A percentile compares a stretch with the other conserved stretches of the same genome.
phyloP scores from a whole-genome alignment of 2,797 vertebrate species.

The Amphiprion clarkii region DNA sequence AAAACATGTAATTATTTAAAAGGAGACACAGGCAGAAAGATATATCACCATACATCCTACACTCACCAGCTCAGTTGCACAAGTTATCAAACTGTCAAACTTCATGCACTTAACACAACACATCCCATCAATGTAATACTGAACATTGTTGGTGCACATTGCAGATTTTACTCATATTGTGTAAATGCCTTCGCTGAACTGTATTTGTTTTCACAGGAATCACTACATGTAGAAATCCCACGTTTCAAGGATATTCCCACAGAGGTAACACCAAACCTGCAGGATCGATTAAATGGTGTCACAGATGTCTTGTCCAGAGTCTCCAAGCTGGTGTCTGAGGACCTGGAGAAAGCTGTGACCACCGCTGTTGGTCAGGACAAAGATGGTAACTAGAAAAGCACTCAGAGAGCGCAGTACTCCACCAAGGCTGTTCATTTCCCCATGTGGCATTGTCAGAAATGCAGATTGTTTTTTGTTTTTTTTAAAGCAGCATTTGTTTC shows the following conservation, averaged over 20 bases:
- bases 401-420: no score
- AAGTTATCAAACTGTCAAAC: background rate
- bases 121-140: no score
- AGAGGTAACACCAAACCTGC: conserved; percentile 75
- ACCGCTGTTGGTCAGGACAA: conserved; percentile 77
- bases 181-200: no score
- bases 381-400: conserved; percentile 69
- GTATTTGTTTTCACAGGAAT: no score
- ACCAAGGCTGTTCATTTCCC: no score
- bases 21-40: no score
- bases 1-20: background rate
- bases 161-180: no score
- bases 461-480: no score
- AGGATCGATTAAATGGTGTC: conserved; percentile 77
- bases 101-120: background rate
- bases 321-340: conserved; percentile 86
- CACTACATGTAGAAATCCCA: conserved; percentile 56
- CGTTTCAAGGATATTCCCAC: conserved; percentile 70
- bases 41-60: background rate
- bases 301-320: conserved; percentile 82
- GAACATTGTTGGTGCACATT: no score
- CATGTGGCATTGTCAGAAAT: no score
- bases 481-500: no score
- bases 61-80: background rate
- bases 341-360: conserved; percentile 84